Evolutionary conservation across 1,140 invertebrate genomes (phyloP), one percentile per base, ranked within the genome.

Genomic region (Planococcus citri): DNA sequence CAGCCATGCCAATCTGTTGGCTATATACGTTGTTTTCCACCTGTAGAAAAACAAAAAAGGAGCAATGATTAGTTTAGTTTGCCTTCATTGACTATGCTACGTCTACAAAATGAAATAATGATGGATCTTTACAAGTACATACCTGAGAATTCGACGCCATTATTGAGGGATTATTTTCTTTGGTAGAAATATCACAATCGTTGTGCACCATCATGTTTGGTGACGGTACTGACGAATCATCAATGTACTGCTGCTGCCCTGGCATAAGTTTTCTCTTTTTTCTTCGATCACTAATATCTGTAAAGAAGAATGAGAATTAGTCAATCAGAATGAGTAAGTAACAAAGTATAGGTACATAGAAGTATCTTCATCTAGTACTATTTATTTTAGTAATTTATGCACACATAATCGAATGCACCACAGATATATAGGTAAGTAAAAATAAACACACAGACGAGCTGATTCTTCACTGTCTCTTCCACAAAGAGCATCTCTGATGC

Each of bases 161-260:
- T 6, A 25, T 17, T 3, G 60, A 64, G 22, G 60, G 21, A 64
- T 64, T 64, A 64, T 24, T 64, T 64, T 64, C 60, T 64, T 64
- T 64, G 60, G 60, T 27, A 64, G 60, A 64, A 24, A 64, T 64
- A 64, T 64, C 60, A 64, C 60, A 64, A 64, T 64, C 60, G 60
- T 64, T 64, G 21, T 64, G 60, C 9, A 64, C 60, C 60, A 64
- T 64, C 24, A 64, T 21, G 25, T 64, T 64, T 2, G 21, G 21
- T 20, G 60, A 64, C 24, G 60, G 60, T 27, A 64, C 60, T 24
- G 60, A 14, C 8, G 60, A 17, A 27, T 64, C 60, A 21, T 64
- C 60, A 24, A 64, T 64, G 22, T 24, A 64, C 51, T 3, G 17
- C 21, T 60, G 57, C 60, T 27, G 22, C 10, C 22, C 21, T 20